Evolutionary conservation across 2,888 invertebrate species (phyloP), one percentile per base, ranked within the genome.

Genomic region (Cybosia mesomella): DNA sequence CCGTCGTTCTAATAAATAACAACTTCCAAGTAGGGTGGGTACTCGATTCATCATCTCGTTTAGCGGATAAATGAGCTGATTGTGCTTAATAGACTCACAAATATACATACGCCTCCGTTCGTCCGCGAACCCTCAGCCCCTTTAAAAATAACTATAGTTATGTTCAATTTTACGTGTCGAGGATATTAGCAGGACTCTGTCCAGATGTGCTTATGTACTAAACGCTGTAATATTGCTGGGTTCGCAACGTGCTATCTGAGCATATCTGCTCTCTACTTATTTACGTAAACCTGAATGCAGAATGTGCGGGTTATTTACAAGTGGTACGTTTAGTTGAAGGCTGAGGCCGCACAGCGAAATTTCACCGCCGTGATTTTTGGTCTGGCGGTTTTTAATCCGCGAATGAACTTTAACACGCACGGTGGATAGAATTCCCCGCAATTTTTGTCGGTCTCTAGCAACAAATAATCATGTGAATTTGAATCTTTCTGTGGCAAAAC

Each of bases 1-100:
- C 77, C 53, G 32, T 70, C 70, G 78, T 75, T 74, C 72, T 81
- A 80, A 76, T 71, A 75, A 73, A 64, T 76, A 73, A 74, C 58
- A 67, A 54, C 32, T 59, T 62, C 59, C 10, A 21, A 71, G 62
- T 68, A 74, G 76, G 79, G 75, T 81, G 81, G 84, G 80, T 82
- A 81, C 68, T 75, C 77, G 72, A 74, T 73, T 69, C 67, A 74
- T 70, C 70, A 73, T 77, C 68, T 74, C 57, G 39, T 58, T 68
- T 58, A 66, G 28, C 58, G 62, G 53, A 62, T 39, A 21, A 66
- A n/a, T 13, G 53, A 74, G 73, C 76, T 53, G 54, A 60, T 75
- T 72, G 57, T 75, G 68, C 64, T 58, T 64, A 72, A 70, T 64
- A 65, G 58, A 58, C 53, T 55, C 22, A 34, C 34, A 54, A 54